Evolutionary conservation across 2,113 vertebrate species (phyloP), one percentile per base, ranked within the genome.

Genomic region (Callopanchax toddi): DNA sequence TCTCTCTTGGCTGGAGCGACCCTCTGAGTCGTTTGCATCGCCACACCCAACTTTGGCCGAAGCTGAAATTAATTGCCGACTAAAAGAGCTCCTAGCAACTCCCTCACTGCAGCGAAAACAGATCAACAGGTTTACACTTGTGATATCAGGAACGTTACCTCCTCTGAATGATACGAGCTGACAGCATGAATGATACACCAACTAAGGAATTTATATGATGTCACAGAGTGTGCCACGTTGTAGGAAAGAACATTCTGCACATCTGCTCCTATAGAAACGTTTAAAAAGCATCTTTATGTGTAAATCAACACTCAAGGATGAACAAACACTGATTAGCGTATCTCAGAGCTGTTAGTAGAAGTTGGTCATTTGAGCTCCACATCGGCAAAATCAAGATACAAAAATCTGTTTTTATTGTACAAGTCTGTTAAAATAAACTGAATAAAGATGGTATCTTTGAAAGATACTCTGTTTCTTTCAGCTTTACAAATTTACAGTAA

Each of bases 41-140:
- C 83, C 80, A 82, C 83, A 82, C 86, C 87, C 87, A 62, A 82
- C 52, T 18, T 80, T 71, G 81, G 85, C 84, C 57, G 10, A 73
- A 43, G 62, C 66, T 82, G 79, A 79, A 87, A 89, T 84, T 87
- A 87, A 90, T 85, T 83, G 71, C 81, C 57, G 67, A 74, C 71
- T 82, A 73, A 83, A 87, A 86, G 83, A 79, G 69, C 11, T 71
- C 83, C 78, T 84, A 83, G 81, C 82, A 86, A 87, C 84, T 87
- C 72, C 70, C 70, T 71, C 7, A 15, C 51, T 44, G 42, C 55
- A 68, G 76, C 74, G 75, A 74, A 79, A 78, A 84, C 78, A 89
- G 74, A 83, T 82, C 84, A 86, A 87, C 90, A 91, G 87, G 85
- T 88, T 82, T 76, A 89, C 86, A 87, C 84, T 74, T 87, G 85